Evolutionary conservation across 2,797 vertebrate genomes (phyloP), one percentile per base, ranked within the genome.

Genomic region (Yasuhikotakia modesta): DNA sequence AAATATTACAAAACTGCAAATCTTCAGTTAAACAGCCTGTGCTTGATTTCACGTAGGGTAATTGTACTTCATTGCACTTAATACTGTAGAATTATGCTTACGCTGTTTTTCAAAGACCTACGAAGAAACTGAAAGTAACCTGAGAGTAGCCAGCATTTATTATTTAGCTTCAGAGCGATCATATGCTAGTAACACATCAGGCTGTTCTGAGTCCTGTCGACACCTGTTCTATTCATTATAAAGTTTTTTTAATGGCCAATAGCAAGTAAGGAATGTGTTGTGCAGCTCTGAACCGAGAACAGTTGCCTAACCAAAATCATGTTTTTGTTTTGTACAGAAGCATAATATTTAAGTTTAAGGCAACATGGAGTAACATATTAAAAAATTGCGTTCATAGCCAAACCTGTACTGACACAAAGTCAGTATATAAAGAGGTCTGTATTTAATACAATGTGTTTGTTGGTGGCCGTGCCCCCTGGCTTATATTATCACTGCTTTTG

Each of bases 191-290:
- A 45, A 81, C 76, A 79, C 80, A 46, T 60, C 65, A 66, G 80
- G 76, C 68, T 10, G 75, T 69, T 79, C 73, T 7, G 50, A 81
- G 19, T 67, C 61, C 70, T 48, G 8, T 63, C 14, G 2, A 12
- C 58, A 17, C 13, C n/a, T 64, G 46, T 35, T 4, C 71, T 79
- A 70, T 81, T 81, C 63, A 81, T 84, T 50, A 81, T 70, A 60
- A 69, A 45, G 35, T 24, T 35, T 68, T 67, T 22, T 76, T n/a
- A 50, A 45, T 32, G 63, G 21, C 5, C 55, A 5, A 72, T 48
- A 63, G 19, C 70, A 32, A 24, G 0, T n/a, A 48, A 21, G 60
- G 43, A 24, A 55, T 12, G 8, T 11, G 1, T 35, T 4, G 39
- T n/a, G 7, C n/a, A 17, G n/a, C 57, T 50, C 4, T 50, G 0